phyloP scores from a whole-genome alignment of 2,113 vertebrate genomes.

The Corvus hawaiiensis region DNA sequence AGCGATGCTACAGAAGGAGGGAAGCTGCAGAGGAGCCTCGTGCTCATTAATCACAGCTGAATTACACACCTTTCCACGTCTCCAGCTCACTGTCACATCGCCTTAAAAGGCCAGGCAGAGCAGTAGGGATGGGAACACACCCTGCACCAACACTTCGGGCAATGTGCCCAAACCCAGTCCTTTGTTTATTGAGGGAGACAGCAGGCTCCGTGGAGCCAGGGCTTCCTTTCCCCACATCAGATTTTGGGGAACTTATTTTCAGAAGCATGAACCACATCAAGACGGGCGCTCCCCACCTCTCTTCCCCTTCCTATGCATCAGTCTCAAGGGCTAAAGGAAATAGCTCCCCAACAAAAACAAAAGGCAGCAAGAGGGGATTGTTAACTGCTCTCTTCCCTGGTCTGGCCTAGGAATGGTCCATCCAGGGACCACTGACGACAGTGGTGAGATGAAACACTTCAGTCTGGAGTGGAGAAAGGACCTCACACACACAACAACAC shows the following conservation, averaged over 20 bases:
- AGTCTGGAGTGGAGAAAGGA: background rate
- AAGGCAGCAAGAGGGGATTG: background rate
- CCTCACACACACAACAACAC: background rate
- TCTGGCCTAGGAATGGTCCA: background rate
- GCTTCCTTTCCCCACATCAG: slow-evolving; percentile 49
- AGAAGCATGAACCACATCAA: background rate
- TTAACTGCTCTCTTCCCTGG: background rate
- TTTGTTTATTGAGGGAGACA: slow-evolving; percentile 59
- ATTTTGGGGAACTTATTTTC: slow-evolving; percentile 51
- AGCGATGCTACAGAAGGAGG: background rate
- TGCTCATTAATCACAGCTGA: slow-evolving; percentile 26
- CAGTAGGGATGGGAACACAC: slow-evolving; percentile 22
- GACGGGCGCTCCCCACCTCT: background rate
- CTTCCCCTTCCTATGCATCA: slow-evolving; percentile 53
- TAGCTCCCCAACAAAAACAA: slow-evolving; percentile 8
- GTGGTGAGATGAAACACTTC: background rate
- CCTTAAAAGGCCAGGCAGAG: slow-evolving; percentile 65
- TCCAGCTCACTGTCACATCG: slow-evolving; percentile 35
- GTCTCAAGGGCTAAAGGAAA: slow-evolving; percentile 26
- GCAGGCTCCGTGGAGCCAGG: slow-evolving; percentile 45
- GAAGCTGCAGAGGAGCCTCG: background rate
- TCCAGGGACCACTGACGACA: background rate
- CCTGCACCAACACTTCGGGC: slow-evolving; percentile 51
- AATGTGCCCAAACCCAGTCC: slow-evolving; percentile 34
- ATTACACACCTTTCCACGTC: slow-evolving; percentile 33